Evolutionary conservation across 2,113 vertebrate species (phyloP).

Genomic region (Elgaria multicarinata): DNA sequence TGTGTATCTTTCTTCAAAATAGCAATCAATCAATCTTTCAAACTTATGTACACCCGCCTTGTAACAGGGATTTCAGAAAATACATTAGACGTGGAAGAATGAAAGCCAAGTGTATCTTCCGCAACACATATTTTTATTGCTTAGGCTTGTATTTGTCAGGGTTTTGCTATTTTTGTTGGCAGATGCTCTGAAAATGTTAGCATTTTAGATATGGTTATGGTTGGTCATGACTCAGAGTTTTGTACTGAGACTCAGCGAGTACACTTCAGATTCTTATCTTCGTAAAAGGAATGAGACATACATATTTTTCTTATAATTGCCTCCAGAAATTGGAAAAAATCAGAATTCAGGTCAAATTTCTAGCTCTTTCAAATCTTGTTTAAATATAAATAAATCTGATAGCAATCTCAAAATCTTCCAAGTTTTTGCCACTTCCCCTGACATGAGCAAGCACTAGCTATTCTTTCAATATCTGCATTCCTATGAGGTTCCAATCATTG

Average conservation of each 20-base stretch:
- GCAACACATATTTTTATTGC: background rate
- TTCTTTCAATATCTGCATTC: too few relatives aligned
- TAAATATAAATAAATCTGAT: background rate
- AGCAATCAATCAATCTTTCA: constrained; percentile 7
- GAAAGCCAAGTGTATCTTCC: background rate
- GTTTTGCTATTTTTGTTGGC: background rate
- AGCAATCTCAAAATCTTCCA: background rate
- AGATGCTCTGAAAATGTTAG: background rate
- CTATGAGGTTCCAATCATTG: too few relatives aligned
- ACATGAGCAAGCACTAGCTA: background rate
- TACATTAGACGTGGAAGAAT: background rate
- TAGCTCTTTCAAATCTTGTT: background rate
- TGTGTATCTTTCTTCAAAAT: background rate
- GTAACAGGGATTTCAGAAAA: background rate
- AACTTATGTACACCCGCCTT: background rate
- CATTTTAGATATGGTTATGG: background rate
- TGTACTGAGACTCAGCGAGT: background rate
- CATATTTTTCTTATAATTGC: background rate
- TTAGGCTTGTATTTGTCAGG: background rate
- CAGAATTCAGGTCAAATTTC: background rate
- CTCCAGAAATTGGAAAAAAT: background rate
- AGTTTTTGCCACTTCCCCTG: background rate
- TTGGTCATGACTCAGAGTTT: background rate
- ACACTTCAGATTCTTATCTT: background rate
- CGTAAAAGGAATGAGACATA: background rate